Percentiles rank a stretch among this genome's conserved stretches.
These are phyloP conservation scores for Pipa parva DNA, from an alignment of 2,113 vertebrate genomes.

Conservation along the genomic window DNA sequence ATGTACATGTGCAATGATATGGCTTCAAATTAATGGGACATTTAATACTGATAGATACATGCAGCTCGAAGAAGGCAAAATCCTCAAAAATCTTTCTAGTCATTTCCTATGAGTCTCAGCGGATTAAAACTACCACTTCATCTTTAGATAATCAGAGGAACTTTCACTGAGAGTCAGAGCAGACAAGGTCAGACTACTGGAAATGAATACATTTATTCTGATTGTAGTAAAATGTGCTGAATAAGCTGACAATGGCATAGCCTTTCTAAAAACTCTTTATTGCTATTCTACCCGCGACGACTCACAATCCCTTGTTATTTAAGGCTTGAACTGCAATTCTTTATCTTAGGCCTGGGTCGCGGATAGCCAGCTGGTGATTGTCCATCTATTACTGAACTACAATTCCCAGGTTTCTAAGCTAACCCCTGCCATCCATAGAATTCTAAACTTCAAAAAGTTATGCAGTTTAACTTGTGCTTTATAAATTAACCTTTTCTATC, in stretches of 20 bases:
- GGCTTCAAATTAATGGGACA: slow-evolving; percentile 17
- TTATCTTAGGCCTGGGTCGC: too few relatives aligned
- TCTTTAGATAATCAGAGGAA: neutral
- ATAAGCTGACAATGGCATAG: neutral
- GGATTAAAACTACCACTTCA: neutral
- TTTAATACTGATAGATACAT: neutral
- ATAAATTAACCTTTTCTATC: too few relatives aligned
- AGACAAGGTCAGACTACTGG: neutral
- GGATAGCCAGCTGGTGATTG: too few relatives aligned
- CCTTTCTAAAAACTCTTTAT: too few relatives aligned
- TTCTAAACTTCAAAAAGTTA: too few relatives aligned
- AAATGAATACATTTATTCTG: neutral
- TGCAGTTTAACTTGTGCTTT: too few relatives aligned
- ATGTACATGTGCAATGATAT: slow-evolving; percentile 31
- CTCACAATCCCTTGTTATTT: too few relatives aligned
- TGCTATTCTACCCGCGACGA: too few relatives aligned
- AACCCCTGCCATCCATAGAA: too few relatives aligned
- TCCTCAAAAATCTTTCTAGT: neutral
- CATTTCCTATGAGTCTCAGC: neutral
- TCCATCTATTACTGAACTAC: too few relatives aligned
- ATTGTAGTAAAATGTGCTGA: neutral
- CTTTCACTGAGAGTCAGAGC: neutral
- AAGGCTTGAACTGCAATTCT: too few relatives aligned
- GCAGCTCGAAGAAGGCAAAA: neutral
- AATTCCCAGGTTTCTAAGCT: too few relatives aligned